Conservation (phyloP, 1,140 invertebrate genomes). For the Meloidogyne chitwoodi region DNA sequence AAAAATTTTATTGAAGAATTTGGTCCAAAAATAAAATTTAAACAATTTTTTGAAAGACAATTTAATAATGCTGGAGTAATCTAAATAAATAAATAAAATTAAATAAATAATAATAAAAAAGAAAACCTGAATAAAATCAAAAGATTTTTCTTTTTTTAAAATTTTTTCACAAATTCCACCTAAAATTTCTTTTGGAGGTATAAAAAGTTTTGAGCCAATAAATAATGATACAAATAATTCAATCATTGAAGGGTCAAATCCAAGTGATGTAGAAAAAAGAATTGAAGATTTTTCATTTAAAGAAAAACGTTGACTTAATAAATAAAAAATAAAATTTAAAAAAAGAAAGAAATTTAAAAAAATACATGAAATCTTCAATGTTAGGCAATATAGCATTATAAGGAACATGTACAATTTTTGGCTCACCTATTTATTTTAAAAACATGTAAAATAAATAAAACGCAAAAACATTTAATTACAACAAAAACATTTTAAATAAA, state of each 20-base stretch:
- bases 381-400: constrained; percentile 17
- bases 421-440: background rate
- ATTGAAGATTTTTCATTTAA: background rate
- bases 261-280: constrained; percentile 15
- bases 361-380: constrained; percentile 23
- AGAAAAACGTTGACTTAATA: constrained; percentile 16
- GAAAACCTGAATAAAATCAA: constrained; percentile 8
- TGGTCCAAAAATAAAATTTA: constrained; percentile 10
- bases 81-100: background rate
- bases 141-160: background rate
- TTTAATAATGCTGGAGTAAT: constrained; percentile 19
- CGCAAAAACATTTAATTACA: too few relatives aligned
- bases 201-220: constrained; percentile 8
- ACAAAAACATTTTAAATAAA: too few relatives aligned
- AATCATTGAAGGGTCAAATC: constrained; percentile 26
- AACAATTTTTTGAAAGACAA: constrained; percentile 2
- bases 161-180: background rate
- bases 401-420: constrained; percentile 25
- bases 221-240: constrained; percentile 15
- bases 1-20: constrained; percentile 5
- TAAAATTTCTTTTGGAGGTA: constrained; percentile 2
- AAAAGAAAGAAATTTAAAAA: background rate
- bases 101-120: background rate
- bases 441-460: too few relatives aligned
- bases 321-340: background rate